Conservation (phyloP, 2,888 invertebrate species). For the Uropetala carovei region DNA sequence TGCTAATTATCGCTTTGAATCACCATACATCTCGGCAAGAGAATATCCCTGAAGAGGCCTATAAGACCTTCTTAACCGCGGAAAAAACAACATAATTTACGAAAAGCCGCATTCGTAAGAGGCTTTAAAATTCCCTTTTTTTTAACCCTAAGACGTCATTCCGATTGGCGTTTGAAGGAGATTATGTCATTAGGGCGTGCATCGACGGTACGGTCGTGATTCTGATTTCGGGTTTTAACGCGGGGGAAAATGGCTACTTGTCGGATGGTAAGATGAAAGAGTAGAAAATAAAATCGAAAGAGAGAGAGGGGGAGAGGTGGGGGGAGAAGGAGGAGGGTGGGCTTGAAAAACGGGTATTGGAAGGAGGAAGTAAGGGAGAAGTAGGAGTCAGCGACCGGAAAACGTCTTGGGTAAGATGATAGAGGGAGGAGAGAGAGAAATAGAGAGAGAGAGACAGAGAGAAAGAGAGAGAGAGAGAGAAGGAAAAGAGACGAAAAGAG, state of each 20-base stretch:
- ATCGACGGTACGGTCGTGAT: slow-evolving; percentile 4
- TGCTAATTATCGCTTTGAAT: neutral
- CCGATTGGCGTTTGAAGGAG: neutral
- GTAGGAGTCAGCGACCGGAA: neutral
- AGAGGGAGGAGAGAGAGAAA: neutral
- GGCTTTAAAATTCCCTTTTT: neutral
- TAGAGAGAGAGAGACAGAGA: neutral
- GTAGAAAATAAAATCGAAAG: neutral
- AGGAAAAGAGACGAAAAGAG: neutral
- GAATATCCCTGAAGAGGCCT: neutral
- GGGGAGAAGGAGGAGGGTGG: neutral
- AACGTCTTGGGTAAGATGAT: neutral
- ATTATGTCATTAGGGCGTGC: slow-evolving; percentile 13
- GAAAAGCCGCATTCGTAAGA: neutral
- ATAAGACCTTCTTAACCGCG: neutral
- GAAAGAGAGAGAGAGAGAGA: neutral
- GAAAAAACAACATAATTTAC: neutral
- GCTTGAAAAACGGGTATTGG: neutral
- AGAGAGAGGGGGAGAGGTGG: too few species aligned
- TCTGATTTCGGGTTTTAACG: neutral
- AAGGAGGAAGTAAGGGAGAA: neutral
- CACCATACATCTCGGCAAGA: neutral
- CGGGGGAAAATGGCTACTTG: slow-evolving; percentile 26
- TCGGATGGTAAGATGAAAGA: neutral
- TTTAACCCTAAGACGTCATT: neutral